phyloP scores from a whole-genome alignment of 2,888 invertebrate genomes.

The Monoplex corrugatus region DNA sequence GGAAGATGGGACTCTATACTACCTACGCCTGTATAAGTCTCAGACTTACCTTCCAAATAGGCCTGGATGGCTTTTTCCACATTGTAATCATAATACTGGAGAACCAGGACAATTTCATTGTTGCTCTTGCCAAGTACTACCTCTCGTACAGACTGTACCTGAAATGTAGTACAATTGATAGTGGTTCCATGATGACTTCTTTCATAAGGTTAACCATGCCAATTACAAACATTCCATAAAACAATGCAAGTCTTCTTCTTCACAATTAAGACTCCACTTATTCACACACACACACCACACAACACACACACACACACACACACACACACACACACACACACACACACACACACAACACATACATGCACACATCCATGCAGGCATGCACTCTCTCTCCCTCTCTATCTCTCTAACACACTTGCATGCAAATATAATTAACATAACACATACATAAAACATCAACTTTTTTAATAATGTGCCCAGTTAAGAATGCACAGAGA shows the following conservation, averaged over 20 bases:
- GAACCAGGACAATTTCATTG: constrained; percentile 82
- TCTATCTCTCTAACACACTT: too few species aligned
- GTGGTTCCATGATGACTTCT: not conserved
- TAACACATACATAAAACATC: too few species aligned
- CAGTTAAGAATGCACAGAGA: too few species aligned
- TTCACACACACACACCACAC: not conserved
- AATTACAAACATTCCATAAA: not conserved
- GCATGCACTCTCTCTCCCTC: too few species aligned
- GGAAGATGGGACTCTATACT: too few species aligned
- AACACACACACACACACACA: constrained; percentile 2
- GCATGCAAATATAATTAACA: too few species aligned
- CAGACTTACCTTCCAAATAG: constrained; percentile 81
- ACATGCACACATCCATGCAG: too few species aligned
- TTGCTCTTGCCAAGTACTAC: constrained; percentile 80
- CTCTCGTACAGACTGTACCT: constrained; percentile 81
- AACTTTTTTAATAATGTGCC: too few species aligned
- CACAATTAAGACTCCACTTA: not conserved
- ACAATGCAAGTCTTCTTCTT: not conserved
- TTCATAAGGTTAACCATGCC: not conserved
- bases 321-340: too few species aligned
- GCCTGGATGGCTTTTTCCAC: constrained; percentile 82
- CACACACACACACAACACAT: too few species aligned
- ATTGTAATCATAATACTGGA: constrained; percentile 82
- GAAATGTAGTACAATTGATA: constrained; percentile 43
- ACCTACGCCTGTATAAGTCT: too few species aligned